Evolutionary conservation across 2,797 vertebrate genomes (phyloP), one percentile per base, ranked within the genome.

Genomic region (Manis crassicaudata): DNA sequence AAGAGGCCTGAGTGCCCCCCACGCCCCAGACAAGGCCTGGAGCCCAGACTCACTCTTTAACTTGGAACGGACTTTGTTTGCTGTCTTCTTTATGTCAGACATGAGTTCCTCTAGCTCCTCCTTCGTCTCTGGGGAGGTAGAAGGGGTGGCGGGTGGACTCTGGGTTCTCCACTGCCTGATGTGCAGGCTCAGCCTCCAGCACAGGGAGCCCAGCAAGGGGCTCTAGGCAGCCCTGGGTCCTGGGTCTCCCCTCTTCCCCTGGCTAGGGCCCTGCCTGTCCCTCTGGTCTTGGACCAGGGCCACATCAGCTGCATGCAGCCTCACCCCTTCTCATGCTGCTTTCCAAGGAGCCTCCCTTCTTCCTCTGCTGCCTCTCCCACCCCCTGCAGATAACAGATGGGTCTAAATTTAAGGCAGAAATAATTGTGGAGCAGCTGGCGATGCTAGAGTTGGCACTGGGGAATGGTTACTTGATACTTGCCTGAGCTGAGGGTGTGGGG

Each of bases 11-110:
- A 90, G 58, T 20, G 56, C 60, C 50, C 29, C 17, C n/a, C 58
- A 18, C 18, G 6, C 46, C n/a, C 0, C 8, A 77, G 67, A 27
- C 70, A 72, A 89, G 54, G 73, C 12, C 0, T 1, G 0, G 77
- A 25, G 52, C 56, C 21, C 20, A 92, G 65, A 99, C 99, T 99
- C 98, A 99, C 99, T 99, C 98, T 99, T 99, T 98, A 99, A 98
- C 97, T 99, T 99, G 98, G 99, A 99, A 98, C 99, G 99, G 73
- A 99, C 99, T 99, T 99, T 99, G 98, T 99, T 99, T 13, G 99
- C 99, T 0, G 99, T 98, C 98, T 99, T 99, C 98, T 99, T 99
- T 92, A 99, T 99, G 98, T 99, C 99, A 0, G 99, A 98, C 99
- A 99, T 99, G 92, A 99, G 98, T 91, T 99, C 99, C 89, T 99